phyloP scores from a whole-genome alignment of 2,113 vertebrate species.

The Rhynchomys soricoides region DNA sequence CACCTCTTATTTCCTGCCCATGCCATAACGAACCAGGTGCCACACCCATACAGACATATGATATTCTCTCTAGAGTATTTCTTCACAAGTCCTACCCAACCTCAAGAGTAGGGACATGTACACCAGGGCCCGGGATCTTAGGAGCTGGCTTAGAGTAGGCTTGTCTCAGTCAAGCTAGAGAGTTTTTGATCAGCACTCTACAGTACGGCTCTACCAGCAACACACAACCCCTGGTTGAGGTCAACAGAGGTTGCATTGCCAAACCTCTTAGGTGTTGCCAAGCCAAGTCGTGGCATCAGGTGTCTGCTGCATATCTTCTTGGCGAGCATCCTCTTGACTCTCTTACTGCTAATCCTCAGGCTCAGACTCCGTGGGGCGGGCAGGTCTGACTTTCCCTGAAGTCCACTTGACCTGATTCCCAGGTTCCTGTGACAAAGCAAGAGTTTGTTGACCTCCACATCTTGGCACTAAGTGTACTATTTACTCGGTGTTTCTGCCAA shows the following conservation, averaged over 20 bases:
- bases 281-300: neutral
- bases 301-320: neutral
- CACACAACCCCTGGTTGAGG: neutral
- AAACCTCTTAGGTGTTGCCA: neutral
- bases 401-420: slow-evolving; percentile 52
- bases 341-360: slow-evolving; percentile 25
- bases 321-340: neutral
- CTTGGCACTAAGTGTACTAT: slow-evolving; percentile 58
- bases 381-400: slow-evolving; percentile 10
- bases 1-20: too few relatives aligned
- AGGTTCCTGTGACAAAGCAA: slow-evolving; percentile 67
- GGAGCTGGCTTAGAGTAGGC: neutral
- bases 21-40: too few relatives aligned
- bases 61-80: too few relatives aligned
- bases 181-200: neutral
- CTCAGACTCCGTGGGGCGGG: neutral
- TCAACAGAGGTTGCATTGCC: neutral
- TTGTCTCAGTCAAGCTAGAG: neutral
- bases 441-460: slow-evolving; percentile 60
- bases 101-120: neutral
- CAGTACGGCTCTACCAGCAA: neutral
- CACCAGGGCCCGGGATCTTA: neutral
- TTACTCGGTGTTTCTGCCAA: slow-evolving; percentile 59
- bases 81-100: neutral
- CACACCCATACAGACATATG: too few relatives aligned